Evolutionary conservation across 2,113 vertebrate genomes (phyloP).

Genomic region (Microcebus griseorufus): DNA sequence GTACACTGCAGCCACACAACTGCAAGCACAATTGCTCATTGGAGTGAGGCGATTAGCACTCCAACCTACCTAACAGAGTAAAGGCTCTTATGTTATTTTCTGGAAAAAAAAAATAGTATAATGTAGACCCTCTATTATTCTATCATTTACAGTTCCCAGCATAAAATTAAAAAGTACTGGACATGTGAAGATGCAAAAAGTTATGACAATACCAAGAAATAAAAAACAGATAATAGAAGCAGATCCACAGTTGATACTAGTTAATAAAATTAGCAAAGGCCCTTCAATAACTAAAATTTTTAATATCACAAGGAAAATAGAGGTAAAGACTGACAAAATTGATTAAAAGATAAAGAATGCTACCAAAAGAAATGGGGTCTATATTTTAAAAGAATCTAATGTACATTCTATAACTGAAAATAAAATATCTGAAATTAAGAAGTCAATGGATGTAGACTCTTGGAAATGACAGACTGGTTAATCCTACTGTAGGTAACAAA

Average conservation of each 20-base stretch:
- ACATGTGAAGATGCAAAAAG: not conserved
- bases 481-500: not conserved
- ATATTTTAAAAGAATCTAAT: not conserved
- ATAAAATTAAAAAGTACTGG: not conserved
- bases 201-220: not conserved
- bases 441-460: not conserved
- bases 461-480: not conserved
- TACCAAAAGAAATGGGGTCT: not conserved
- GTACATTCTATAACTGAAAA: not conserved
- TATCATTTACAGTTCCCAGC: not conserved
- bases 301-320: not conserved
- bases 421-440: not conserved
- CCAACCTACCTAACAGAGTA: not conserved
- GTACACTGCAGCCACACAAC: not conserved
- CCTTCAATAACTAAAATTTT: not conserved
- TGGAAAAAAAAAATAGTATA: not conserved
- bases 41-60: not conserved
- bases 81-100: not conserved
- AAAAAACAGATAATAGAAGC: not conserved
- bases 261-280: not conserved
- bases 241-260: not conserved
- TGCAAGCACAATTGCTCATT: not conserved
- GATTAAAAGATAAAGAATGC: not conserved
- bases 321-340: not conserved
- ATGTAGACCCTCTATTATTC: not conserved